Conservation (phyloP, 2,888 invertebrate species). For the Pomacea canaliculata region DNA sequence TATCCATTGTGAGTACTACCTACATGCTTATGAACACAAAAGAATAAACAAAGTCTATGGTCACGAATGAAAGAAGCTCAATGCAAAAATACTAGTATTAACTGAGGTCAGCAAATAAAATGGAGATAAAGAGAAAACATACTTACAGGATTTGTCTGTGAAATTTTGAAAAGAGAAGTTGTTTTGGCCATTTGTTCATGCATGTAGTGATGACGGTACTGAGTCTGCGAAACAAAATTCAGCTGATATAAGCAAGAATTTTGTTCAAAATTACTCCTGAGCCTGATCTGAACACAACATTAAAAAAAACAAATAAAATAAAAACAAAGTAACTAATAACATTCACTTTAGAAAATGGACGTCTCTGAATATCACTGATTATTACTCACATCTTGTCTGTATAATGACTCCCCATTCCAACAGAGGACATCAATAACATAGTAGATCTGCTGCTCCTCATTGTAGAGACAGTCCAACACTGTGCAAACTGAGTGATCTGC, state of each 20-base stretch:
- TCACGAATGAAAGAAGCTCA: too few species aligned
- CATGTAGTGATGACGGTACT: neutral
- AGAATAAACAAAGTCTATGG: too few species aligned
- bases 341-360: too few species aligned
- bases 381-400: constrained; percentile 12
- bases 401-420: constrained; percentile 12
- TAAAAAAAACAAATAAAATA: neutral
- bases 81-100: too few species aligned
- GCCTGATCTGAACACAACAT: too few species aligned
- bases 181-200: constrained; percentile 1
- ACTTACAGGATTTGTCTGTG: constrained; percentile 18
- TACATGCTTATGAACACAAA: too few species aligned
- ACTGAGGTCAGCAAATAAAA: too few species aligned
- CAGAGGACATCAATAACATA: constrained; percentile 15
- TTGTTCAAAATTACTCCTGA: too few species aligned
- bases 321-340: neutral
- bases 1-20: too few species aligned
- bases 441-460: constrained; percentile 14
- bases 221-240: constrained; percentile 5
- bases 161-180: neutral
- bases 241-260: too few species aligned
- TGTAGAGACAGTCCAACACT: constrained; percentile 19
- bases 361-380: too few species aligned
- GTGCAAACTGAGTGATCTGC: constrained; percentile 16
- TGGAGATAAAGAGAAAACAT: too few species aligned